Evolutionary conservation across 2,113 vertebrate species (phyloP).

Genomic region (Triplophysa siluroides): DNA sequence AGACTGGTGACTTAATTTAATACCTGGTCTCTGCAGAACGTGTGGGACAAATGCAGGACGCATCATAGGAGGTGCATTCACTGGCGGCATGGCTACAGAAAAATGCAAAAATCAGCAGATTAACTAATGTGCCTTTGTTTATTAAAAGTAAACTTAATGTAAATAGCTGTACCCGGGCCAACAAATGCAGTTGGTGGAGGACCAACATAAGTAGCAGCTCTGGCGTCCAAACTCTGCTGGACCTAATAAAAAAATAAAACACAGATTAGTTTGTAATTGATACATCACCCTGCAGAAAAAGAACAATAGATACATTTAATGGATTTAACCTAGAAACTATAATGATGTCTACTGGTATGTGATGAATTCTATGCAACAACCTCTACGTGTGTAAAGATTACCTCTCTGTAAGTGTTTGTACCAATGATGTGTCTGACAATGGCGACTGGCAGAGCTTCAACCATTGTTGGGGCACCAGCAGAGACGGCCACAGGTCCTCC

Average conservation of each 20-base stretch:
- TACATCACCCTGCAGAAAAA: background rate
- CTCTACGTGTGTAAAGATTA: constrained; percentile 51
- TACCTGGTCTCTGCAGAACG: constrained; percentile 86
- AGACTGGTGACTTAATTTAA: background rate
- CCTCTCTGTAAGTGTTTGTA: constrained; percentile 91
- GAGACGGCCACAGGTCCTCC: constrained; percentile 79
- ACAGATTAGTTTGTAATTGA: background rate
- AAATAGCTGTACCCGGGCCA: constrained; percentile 70
- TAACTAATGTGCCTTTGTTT: background rate
- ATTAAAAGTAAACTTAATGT: background rate
- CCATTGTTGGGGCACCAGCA: constrained; percentile 65
- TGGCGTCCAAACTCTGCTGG: constrained; percentile 87
- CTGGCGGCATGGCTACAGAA: constrained; percentile 74
- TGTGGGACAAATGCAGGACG: constrained; percentile 89
- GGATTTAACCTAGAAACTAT: too few relatives aligned
- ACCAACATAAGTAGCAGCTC: constrained; percentile 78
- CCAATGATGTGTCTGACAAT: constrained; percentile 85
- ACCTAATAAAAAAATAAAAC: constrained; percentile 68
- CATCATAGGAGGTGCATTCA: constrained; percentile 82
- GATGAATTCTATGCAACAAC: background rate
- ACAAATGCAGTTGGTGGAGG: constrained; percentile 73
- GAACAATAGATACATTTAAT: too few relatives aligned
- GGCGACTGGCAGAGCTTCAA: constrained; percentile 77
- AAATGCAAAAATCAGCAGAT: background rate
- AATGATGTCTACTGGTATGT: too few relatives aligned